phyloP scores from a whole-genome alignment of 2,113 vertebrate genomes.

The Apus apus region DNA sequence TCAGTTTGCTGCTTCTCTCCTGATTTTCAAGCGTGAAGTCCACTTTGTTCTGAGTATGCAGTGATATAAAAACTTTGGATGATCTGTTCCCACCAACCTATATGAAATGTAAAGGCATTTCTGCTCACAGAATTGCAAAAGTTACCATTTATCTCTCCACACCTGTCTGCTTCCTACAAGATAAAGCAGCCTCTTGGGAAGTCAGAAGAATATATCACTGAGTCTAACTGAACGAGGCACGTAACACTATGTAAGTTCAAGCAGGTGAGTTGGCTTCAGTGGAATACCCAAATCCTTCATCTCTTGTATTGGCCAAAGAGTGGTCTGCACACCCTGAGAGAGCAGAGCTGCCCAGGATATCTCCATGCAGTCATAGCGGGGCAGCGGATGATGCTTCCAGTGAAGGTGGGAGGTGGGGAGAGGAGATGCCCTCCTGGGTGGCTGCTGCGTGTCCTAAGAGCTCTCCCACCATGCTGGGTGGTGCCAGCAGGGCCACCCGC shows the following conservation, averaged over 20 bases:
- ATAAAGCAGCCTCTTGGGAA: neutral
- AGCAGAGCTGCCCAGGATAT: neutral
- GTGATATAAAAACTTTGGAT: neutral
- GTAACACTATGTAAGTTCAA: neutral
- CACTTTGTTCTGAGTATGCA: neutral
- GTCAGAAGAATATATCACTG: neutral
- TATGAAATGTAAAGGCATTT: neutral
- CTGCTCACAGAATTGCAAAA: neutral
- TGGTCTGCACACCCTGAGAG: neutral
- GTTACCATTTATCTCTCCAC: neutral
- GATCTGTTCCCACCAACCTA: neutral
- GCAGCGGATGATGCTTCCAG: neutral
- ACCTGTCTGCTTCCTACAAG: neutral
- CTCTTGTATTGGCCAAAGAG: neutral
- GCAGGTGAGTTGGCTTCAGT: neutral
- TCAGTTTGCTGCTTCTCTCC: neutral
- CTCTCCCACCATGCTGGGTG: fast-evolving
- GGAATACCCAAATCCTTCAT: neutral
- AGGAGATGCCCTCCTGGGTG: neutral
- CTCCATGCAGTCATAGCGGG: fast-evolving
- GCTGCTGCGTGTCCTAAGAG: neutral
- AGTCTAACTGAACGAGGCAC: neutral
- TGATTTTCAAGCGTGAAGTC: conserved; percentile 3
- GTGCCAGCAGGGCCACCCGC: fast-evolving
- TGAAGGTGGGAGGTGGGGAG: neutral